Base-by-base conservation (phyloP, 2,888 invertebrate species). In the Lycia hirtaria region DNA sequence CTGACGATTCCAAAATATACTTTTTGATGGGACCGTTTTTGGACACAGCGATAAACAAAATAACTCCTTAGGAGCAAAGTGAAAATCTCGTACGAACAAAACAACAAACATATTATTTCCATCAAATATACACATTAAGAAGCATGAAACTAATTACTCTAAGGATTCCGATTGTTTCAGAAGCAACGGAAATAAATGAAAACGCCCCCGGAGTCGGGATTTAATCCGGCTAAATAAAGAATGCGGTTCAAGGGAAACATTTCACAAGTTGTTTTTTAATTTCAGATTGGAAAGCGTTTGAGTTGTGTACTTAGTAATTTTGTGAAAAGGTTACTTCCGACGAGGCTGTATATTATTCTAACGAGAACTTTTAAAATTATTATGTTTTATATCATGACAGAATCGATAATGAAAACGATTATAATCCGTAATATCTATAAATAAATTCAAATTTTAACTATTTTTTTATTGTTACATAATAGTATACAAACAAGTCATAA, bases 161-260 rank as follows among this genome's bases (percentile, higher is more conserved):
- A 20, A 45, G 15, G 45, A 22, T 50, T 38, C 14, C 17, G 32
- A 51, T 51, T 41, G 38, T 51, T 51, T 50, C 7, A 40, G 0
- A 22, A 33, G 50, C 22, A 51, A 32, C 40, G 50, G 50, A 51
- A 41, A 51, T 33, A 51, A 41, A 51, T 51, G 19, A 51, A 41
- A 51, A 41, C 41, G 41, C 33, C n/a, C 24, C 24, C 12, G 3
- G 15, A 33, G 41, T 17, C 6, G 38, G 22, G 50, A 38, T 51
- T 51, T 51, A 28, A 51, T 22, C 24, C 32, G 20, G n/a, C 32
- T 24, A 26, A 32, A 33, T 50, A 49, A 49, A 38, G 49, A 49
- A 37, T 28, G 48, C 35, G 49, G 28, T 38, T 17, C 3, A 12
- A 3, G 7, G 26, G 19, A 47, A 47, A 37, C 26, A 48, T 37